phyloP scores from a whole-genome alignment of 2,113 vertebrate genomes.

The Hippopotamus amphibius region DNA sequence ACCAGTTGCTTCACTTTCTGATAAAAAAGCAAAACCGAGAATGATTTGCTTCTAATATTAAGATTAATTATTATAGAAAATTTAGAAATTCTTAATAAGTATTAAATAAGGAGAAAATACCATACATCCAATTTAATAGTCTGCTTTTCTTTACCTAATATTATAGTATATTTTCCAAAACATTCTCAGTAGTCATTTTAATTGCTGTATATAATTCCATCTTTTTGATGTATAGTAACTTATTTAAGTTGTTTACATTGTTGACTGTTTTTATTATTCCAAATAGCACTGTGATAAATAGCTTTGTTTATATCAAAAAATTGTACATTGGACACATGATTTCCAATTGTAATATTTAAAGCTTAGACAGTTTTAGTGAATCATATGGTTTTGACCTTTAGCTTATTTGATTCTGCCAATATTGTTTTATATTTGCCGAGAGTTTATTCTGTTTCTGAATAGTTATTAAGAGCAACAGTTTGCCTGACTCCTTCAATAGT shows the following conservation, averaged over 20 bases:
- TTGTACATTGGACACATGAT: not conserved
- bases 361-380: slow-evolving; percentile 36
- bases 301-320: slow-evolving; percentile 32
- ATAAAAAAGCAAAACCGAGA: slow-evolving; percentile 21
- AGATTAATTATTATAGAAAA: slow-evolving; percentile 39
- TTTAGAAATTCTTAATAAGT: slow-evolving; percentile 16
- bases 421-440: not conserved
- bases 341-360: slow-evolving; percentile 14
- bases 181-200: not conserved
- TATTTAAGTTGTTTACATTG: not conserved
- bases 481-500: not conserved
- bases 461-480: slow-evolving; percentile 38
- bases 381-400: slow-evolving; percentile 14
- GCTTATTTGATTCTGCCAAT: slow-evolving; percentile 21
- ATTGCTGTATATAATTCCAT: not conserved
- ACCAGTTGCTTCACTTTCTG: slow-evolving; percentile 18
- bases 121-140: not conserved
- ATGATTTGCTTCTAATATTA: not conserved
- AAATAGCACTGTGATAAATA: slow-evolving; percentile 35
- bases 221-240: not conserved
- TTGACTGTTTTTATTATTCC: slow-evolving; percentile 52
- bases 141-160: slow-evolving; percentile 31
- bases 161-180: not conserved
- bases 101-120: slow-evolving; percentile 29
- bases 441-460: slow-evolving; percentile 45